phyloP scores from a whole-genome alignment of 2,797 vertebrate species.

The Odontamblyopus rebecca region DNA sequence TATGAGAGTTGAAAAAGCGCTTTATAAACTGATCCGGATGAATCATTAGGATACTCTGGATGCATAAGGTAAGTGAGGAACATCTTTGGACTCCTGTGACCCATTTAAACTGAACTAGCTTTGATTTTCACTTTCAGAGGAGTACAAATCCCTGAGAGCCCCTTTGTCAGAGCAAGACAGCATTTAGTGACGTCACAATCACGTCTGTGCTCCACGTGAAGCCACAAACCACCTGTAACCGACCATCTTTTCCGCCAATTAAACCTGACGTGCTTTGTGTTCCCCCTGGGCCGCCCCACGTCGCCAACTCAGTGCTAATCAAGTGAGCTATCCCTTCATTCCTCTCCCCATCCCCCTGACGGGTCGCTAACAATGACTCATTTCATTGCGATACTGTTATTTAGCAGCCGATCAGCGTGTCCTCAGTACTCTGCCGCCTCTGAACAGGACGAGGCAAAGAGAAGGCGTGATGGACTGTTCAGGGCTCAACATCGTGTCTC shows the following conservation, averaged over 20 bases:
- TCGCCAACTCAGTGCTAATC: constrained; percentile 53
- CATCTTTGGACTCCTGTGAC: no score
- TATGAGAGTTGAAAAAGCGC: no score
- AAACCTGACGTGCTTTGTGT: constrained; percentile 9
- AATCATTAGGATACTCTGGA: no score
- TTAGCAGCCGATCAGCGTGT: constrained; percentile 34
- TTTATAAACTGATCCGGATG: no score
- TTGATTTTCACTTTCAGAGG: no score
- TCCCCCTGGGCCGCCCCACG: constrained; percentile 28
- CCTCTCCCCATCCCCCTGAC: constrained; percentile 38
- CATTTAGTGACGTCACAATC: not conserved
- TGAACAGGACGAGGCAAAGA: constrained; percentile 27
- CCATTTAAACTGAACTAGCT: no score
- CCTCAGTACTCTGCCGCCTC: constrained; percentile 20
- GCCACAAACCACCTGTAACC: constrained; percentile 10
- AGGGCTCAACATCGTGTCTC: constrained; percentile 46
- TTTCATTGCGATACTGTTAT: constrained; percentile 34
- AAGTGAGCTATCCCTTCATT: constrained; percentile 43
- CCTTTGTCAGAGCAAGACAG: not conserved
- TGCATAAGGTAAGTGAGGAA: no score
- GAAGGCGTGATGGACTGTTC: constrained; percentile 46
- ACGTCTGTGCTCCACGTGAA: not conserved
- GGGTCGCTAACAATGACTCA: constrained; percentile 40
- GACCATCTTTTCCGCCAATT: constrained; percentile 41
- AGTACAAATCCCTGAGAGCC: no score